These are phyloP conservation scores for Molothrus aeneus DNA, from an alignment of 2,797 vertebrate species.

Conservation along the genomic window DNA sequence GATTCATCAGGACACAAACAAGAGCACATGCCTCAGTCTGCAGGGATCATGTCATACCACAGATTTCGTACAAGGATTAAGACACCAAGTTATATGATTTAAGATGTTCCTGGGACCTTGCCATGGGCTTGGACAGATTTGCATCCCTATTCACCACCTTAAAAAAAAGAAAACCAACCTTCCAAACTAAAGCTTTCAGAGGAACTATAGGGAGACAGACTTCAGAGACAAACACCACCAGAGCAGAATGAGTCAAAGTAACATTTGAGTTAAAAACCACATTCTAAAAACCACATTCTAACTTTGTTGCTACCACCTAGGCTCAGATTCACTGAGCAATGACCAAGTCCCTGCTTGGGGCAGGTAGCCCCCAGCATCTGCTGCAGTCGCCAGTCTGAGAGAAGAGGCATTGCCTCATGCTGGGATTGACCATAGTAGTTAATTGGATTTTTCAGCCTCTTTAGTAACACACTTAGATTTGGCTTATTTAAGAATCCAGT, in stretches of 20 bases:
- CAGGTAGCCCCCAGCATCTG: background rate
- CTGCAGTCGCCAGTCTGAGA: background rate
- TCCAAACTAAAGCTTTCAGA: background rate
- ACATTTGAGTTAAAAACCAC: background rate
- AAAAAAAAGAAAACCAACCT: background rate
- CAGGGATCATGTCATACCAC: background rate
- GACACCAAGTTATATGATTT: background rate
- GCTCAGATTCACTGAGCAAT: background rate
- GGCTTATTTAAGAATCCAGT: background rate
- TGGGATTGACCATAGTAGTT: background rate
- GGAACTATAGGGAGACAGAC: background rate
- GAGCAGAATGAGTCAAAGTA: background rate
- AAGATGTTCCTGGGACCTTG: background rate
- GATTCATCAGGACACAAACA: constrained; percentile 25
- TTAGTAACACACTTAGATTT: background rate
- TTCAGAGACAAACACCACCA: background rate
- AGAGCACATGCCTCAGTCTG: background rate
- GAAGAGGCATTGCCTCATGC: background rate
- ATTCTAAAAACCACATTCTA: background rate
- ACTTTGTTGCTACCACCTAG: background rate
- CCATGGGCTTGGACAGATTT: background rate
- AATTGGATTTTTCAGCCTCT: background rate
- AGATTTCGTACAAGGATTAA: constrained; percentile 22
- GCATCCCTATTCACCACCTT: background rate
- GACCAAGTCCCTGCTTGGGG: background rate